phyloP scores from a whole-genome alignment of 2,888 invertebrate genomes.

The Amaurobius ferox region DNA sequence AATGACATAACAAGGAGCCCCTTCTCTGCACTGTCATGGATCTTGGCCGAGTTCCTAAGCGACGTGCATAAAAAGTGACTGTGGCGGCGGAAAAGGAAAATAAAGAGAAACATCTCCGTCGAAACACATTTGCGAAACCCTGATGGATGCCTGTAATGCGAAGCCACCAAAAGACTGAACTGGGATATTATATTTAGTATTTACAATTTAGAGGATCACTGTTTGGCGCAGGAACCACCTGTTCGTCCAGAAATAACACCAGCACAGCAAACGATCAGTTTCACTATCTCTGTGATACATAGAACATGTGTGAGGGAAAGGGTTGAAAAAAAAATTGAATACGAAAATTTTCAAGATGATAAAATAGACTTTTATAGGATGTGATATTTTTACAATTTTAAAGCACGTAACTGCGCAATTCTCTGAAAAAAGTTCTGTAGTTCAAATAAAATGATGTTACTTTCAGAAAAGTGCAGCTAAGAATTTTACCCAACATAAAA shows the following conservation, averaged over 20 bases:
- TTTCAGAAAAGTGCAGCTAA: too few relatives aligned
- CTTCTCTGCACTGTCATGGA: neutral
- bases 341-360: too few relatives aligned
- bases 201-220: neutral
- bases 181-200: neutral
- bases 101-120: neutral
- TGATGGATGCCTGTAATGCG: neutral
- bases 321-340: too few relatives aligned
- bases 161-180: neutral
- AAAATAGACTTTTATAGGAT: too few relatives aligned
- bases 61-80: neutral
- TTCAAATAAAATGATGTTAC: too few relatives aligned
- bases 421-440: too few relatives aligned
- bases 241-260: neutral
- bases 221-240: neutral
- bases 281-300: too few relatives aligned
- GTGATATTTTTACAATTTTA: too few relatives aligned
- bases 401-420: too few relatives aligned
- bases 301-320: too few relatives aligned
- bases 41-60: neutral
- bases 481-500: too few relatives aligned
- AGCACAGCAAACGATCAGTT: too few relatives aligned
- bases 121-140: neutral
- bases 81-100: neutral
- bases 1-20: slow-evolving; percentile 7